phyloP scores from a whole-genome alignment of 2,888 invertebrate species.

The Lasioglossum calceatum region DNA sequence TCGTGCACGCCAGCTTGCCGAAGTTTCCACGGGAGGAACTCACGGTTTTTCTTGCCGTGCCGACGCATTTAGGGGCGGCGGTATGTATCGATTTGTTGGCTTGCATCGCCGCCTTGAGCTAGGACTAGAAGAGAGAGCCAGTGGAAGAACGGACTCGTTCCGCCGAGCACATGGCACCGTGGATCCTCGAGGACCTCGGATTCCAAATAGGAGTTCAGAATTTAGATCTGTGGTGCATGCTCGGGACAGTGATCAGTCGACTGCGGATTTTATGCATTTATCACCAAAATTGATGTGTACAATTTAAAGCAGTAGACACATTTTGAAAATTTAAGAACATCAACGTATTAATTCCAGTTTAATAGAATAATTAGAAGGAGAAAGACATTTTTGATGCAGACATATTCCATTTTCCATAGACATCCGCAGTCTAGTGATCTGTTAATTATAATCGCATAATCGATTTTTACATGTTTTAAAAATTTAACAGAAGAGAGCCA shows the following conservation, averaged over 20 bases:
- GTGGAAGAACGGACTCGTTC: background rate
- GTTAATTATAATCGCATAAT: no score
- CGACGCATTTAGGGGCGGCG: background rate
- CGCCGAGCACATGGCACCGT: background rate
- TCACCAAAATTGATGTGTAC: no score
- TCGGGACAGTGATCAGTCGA: background rate
- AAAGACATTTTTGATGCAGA: no score
- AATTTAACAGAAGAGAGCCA: no score
- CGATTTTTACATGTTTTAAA: no score
- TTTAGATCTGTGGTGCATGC: background rate
- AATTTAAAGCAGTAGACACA: no score
- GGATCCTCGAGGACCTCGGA: background rate
- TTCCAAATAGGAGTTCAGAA: background rate
- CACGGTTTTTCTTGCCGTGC: constrained; percentile 20
- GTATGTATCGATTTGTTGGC: constrained; percentile 4
- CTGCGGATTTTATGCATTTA: no score
- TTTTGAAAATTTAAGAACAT: no score
- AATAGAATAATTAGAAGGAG: no score
- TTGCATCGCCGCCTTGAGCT: background rate
- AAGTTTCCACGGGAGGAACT: constrained; percentile 20
- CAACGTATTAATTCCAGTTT: no score
- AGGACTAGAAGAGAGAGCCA: background rate
- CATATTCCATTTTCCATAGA: no score
- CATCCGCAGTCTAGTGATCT: no score
- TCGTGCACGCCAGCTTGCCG: constrained; percentile 14